Evolutionary conservation across 2,113 vertebrate species (phyloP).

Genomic region (Otis tarda): DNA sequence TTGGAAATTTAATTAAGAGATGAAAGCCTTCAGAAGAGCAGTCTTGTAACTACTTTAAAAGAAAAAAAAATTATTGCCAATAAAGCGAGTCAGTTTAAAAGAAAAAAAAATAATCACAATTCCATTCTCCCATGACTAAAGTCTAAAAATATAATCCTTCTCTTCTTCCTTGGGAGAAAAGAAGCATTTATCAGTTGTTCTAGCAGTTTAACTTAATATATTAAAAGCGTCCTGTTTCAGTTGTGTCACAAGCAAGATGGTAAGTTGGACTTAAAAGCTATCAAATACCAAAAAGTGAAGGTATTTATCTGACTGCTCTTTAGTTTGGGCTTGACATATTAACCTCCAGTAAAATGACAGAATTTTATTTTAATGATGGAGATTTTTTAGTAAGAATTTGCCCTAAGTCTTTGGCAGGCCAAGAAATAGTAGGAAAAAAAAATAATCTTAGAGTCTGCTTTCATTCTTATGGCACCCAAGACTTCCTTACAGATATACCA

Average conservation of each 20-base stretch:
- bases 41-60: background rate
- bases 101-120: background rate
- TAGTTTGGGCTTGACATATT: background rate
- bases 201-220: background rate
- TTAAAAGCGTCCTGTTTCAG: background rate
- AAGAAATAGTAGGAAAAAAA: background rate
- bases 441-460: background rate
- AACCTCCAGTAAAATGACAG: background rate
- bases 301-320: background rate
- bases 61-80: background rate
- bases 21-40: slow-evolving; percentile 1
- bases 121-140: background rate
- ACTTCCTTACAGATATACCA: background rate
- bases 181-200: background rate
- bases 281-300: background rate
- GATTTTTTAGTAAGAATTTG: background rate
- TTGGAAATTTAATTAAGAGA: background rate
- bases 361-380: background rate
- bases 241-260: background rate
- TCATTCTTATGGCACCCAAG: background rate
- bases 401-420: background rate
- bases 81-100: background rate
- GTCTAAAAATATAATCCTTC: background rate
- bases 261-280: background rate
- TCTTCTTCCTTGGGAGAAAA: background rate